These are phyloP conservation scores for Halocynthia roretzi DNA, from an alignment of 23 tunicate genomes.

Conservation along the genomic window DNA sequence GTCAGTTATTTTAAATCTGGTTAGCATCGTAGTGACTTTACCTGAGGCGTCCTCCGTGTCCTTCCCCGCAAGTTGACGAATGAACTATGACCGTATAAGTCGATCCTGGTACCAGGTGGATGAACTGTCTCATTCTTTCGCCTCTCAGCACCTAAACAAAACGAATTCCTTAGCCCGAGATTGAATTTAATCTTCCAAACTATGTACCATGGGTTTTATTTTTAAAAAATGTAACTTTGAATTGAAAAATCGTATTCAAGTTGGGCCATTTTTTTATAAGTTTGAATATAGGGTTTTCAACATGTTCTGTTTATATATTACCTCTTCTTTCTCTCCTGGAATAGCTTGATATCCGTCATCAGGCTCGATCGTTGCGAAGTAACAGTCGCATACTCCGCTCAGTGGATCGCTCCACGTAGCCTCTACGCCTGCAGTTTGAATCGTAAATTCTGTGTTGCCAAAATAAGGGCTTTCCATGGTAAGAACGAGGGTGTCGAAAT, in stretches of 20 bases:
- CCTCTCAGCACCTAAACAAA: slow-evolving; percentile 27
- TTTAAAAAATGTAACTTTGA: too few species aligned
- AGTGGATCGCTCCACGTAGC: slow-evolving; percentile 64
- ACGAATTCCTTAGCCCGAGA: too few species aligned
- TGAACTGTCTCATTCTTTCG: slow-evolving; percentile 44
- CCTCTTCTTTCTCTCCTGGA: slow-evolving; percentile 31
- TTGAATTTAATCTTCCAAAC: too few species aligned
- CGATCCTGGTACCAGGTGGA: slow-evolving; percentile 62
- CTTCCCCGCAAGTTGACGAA: slow-evolving; percentile 83
- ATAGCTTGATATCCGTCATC: slow-evolving; percentile 39
- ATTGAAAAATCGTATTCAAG: too few species aligned
- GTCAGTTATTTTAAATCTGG: background rate
- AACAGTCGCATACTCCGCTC: slow-evolving; percentile 61
- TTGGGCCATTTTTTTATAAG: too few species aligned
- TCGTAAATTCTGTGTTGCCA: slow-evolving; percentile 28
- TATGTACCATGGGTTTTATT: too few species aligned
- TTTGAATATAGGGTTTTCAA: too few species aligned
- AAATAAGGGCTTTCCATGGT: slow-evolving; percentile 32
- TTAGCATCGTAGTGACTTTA: background rate
- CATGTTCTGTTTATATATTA: background rate
- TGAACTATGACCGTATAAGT: slow-evolving; percentile 57
- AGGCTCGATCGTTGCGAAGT: slow-evolving; percentile 27
- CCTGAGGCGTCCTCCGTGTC: slow-evolving; percentile 44
- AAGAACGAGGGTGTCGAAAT: slow-evolving; percentile 33
- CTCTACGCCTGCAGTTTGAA: slow-evolving; percentile 51